Percentiles rank a stretch among this genome's conserved stretches.
These are phyloP conservation scores for Eupithecia vulgata DNA, from an alignment of 2,888 invertebrate species.

Conservation along the genomic window DNA sequence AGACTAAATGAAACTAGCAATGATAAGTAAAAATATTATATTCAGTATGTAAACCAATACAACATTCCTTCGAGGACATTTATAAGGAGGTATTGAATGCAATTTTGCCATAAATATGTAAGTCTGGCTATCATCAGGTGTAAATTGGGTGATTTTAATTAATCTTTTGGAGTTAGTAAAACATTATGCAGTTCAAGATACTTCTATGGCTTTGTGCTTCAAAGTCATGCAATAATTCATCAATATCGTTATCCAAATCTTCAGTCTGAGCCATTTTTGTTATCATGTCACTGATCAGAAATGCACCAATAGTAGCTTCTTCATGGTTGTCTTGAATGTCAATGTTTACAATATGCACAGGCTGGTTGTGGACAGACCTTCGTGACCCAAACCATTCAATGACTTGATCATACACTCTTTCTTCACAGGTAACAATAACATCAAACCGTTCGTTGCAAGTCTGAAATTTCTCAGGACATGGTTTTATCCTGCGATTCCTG, in stretches of 20 bases:
- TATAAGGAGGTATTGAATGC: neutral
- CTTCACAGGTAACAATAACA: conserved; percentile 98
- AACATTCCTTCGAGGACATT: neutral
- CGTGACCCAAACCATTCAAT: conserved; percentile 95
- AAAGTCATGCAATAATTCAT: conserved; percentile 97
- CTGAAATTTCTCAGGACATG: conserved; percentile 97
- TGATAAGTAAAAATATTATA: neutral
- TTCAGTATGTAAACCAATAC: neutral
- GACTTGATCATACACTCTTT: conserved; percentile 99
- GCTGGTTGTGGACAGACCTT: conserved; percentile 91
- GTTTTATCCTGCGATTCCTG: conserved; percentile 97
- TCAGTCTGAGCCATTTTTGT: conserved; percentile 94
- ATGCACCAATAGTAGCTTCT: conserved; percentile 99
- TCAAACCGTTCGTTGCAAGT: conserved; percentile 94
- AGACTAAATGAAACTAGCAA: neutral
- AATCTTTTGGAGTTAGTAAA: conserved; percentile 87
- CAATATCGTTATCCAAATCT: conserved; percentile 98
- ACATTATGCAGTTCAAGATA: conserved; percentile 96
- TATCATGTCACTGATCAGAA: conserved; percentile 98
- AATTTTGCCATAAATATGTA: neutral
- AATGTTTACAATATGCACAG: conserved; percentile 98
- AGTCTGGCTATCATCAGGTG: neutral
- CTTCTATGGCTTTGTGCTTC: conserved; percentile 94
- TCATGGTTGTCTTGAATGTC: conserved; percentile 99
- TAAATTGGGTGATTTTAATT: neutral